A percentile compares a stretch with the other conserved stretches of the same genome.
Evolutionary conservation across 2,113 vertebrate species (phyloP).

Genomic region (Neolamprologus variostigma): DNA sequence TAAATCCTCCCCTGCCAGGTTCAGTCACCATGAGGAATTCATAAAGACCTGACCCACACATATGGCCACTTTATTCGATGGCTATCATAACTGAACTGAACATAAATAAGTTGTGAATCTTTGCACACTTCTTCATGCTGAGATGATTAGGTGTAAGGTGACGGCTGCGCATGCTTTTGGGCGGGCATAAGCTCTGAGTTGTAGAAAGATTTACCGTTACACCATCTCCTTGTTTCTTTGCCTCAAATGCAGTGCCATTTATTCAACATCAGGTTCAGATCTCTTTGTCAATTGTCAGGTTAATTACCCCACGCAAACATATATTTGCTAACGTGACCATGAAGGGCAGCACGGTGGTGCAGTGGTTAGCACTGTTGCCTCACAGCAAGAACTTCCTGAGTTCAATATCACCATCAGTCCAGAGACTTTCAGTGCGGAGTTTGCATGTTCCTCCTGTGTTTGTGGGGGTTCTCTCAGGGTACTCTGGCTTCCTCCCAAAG

Average conservation of each 20-base stretch:
- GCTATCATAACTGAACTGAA: constrained; percentile 20
- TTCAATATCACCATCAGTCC: neutral
- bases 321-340: neutral
- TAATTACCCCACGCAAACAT: neutral
- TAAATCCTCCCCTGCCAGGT: constrained; percentile 50
- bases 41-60: constrained; percentile 56
- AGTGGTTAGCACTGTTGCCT: neutral
- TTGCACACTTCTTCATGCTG: neutral
- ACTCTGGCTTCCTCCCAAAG: neutral
- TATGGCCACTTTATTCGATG: constrained; percentile 50
- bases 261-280: neutral
- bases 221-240: neutral
- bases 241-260: neutral
- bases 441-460: neutral
- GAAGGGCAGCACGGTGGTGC: neutral
- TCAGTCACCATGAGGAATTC: constrained; percentile 38
- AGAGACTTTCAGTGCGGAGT: neutral
- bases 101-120: constrained; percentile 9
- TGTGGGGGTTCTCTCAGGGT: neutral
- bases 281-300: neutral
- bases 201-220: neutral
- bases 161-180: neutral
- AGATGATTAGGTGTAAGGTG: neutral
- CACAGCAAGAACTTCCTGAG: neutral
- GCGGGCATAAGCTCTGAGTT: neutral